Base-by-base conservation (phyloP, 2,797 vertebrate genomes). In the Heliangelus exortis region DNA sequence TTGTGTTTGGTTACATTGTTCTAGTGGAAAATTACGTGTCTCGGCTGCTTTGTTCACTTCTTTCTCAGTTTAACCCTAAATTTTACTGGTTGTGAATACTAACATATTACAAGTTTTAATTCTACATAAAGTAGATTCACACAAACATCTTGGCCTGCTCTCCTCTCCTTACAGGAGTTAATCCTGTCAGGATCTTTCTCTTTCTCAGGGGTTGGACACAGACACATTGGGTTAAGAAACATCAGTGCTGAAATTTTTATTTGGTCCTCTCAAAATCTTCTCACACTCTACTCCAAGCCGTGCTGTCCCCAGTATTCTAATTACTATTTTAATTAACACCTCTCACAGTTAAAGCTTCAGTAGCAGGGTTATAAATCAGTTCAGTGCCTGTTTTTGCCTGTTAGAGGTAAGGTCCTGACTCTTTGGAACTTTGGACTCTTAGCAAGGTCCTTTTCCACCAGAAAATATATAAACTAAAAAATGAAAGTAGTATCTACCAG, bases 271-370 rank as follows among this genome's bases (percentile, higher is more conserved):
- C 36, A 5, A 5, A 61, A 9, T 22, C n/a, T 58, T 66, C 22
- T 23, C 12, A 2, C 3, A 0, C 7, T 33, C 26, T 18, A 6
- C 29, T 11, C n/a, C 39, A 59, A 57, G 28, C 78, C 6, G 0
- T 36, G 11, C 29, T 59, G 19, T 47, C 36, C 39, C n/a, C 25
- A 19, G 41, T 6, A 25, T 19, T 78, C 36, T 80, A 41, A 7
- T 34, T 7, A 1, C 25, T 65, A 5, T 31, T 83, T 80, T 45
- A 13, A 20, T 62, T 41, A 23, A 1, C 43, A 1, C 26, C 20
- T 65, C 39, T 78, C 20, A 3, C 36, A 54, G 51, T 58, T 5
- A 3, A 51, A 55, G 22, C 39, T 68, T 61, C 41, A 68, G 1
- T 21, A 71, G 28, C 17, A 28, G n/a, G 41, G 15, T 78, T 39